These are phyloP conservation scores for Isichthys henryi DNA, from an alignment of 2,113 vertebrate genomes.

Conservation along the genomic window DNA sequence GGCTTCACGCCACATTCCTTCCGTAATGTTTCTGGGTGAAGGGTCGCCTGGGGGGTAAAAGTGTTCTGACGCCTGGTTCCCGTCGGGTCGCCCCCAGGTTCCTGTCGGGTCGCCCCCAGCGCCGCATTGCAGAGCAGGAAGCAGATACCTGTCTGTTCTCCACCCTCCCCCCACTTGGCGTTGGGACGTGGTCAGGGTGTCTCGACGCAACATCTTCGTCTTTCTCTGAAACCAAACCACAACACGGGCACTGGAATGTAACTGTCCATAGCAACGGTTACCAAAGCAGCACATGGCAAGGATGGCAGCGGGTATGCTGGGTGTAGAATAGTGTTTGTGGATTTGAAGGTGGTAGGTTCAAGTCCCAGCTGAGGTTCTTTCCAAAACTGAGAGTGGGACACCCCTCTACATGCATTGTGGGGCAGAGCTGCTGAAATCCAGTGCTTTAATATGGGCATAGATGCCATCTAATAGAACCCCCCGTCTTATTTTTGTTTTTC, in stretches of 20 bases:
- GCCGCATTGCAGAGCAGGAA: not conserved
- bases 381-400: not conserved
- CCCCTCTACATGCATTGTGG: not conserved
- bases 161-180: not conserved
- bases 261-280: not conserved
- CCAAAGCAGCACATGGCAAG: not conserved
- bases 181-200: not conserved
- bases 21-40: not conserved
- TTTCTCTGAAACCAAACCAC: not conserved
- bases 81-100: not conserved
- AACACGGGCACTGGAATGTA: not conserved
- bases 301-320: not conserved
- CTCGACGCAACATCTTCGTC: not conserved
- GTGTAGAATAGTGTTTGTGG: not conserved
- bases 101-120: not conserved
- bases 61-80: not conserved
- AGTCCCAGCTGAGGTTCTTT: not conserved
- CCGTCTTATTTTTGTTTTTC: not conserved
- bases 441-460: not conserved
- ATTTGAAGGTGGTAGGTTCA: not conserved
- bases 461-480: not conserved
- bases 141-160: not conserved
- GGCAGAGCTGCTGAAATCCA: not conserved
- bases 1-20: not conserved
- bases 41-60: not conserved